Evolutionary conservation across 2,113 vertebrate genomes (phyloP).

Genomic region (Sula dactylatra): DNA sequence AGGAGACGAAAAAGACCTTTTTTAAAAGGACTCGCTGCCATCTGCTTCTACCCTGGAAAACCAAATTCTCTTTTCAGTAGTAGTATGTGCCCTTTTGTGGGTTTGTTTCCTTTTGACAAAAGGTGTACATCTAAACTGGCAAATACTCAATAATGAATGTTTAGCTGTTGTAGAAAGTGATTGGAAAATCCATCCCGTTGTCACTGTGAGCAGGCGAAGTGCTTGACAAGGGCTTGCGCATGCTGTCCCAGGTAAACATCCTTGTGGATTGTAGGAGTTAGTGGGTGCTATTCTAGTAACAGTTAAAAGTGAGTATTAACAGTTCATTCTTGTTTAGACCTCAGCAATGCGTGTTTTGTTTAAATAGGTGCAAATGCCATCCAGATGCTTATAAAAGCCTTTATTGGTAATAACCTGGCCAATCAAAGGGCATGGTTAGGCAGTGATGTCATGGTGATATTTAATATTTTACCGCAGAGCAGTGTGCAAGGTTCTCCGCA

Average conservation of each 20-base stretch:
- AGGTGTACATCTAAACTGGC: not conserved
- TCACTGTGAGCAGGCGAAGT: not conserved
- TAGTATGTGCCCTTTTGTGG: not conserved
- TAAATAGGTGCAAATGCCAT: conserved; percentile 86
- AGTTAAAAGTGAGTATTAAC: conserved; percentile 81
- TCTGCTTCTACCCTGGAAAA: not conserved
- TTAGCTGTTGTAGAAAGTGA: not conserved
- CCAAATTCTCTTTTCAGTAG: not conserved
- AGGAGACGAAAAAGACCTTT: not conserved
- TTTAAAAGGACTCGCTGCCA: not conserved
- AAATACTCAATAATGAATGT: not conserved
- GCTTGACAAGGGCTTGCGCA: not conserved
- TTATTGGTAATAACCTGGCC: conserved; percentile 80
- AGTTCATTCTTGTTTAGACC: conserved; percentile 82
- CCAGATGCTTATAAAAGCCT: conserved; percentile 84
- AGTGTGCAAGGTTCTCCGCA: conserved; percentile 63
- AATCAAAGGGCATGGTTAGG: conserved; percentile 78
- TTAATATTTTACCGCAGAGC: conserved; percentile 78
- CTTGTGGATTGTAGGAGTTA: conserved; percentile 69
- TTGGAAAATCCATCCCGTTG: not conserved
- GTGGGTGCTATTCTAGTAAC: conserved; percentile 78
- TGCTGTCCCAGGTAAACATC: conserved; percentile 58
- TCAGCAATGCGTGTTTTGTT: conserved; percentile 80
- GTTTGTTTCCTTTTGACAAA: not conserved
- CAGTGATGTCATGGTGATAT: conserved; percentile 77